Percentiles rank a stretch among this genome's conserved stretches.
phyloP scores from a whole-genome alignment of 2,888 invertebrate genomes.

The Polydrusus pterygomalis region DNA sequence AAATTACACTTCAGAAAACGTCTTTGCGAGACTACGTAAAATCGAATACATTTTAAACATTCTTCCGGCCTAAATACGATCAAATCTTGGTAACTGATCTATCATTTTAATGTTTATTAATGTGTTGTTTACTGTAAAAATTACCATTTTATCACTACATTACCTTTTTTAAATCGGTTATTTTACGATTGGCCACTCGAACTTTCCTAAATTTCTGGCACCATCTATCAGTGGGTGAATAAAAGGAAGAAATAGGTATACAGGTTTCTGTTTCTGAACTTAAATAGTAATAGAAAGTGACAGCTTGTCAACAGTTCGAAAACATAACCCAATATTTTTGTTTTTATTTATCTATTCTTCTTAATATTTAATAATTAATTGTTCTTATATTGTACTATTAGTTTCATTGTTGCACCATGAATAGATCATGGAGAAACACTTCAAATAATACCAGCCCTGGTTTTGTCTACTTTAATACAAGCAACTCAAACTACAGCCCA shows the following conservation, averaged over 20 bases:
- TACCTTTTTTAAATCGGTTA: no score
- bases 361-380: not conserved
- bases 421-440: conserved; percentile 38
- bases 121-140: no score
- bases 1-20: conserved; percentile 6
- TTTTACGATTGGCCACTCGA: not conserved
- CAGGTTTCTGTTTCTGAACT: conserved; percentile 1
- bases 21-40: no score
- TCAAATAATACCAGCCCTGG: conserved; percentile 25
- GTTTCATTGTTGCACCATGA: conserved; percentile 15
- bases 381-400: not conserved
- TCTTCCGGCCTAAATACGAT: no score
- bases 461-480: conserved; percentile 46
- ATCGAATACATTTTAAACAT: no score
- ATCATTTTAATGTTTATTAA: no score
- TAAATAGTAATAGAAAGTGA: no score
- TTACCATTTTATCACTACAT: no score
- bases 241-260: not conserved
- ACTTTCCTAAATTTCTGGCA: not conserved
- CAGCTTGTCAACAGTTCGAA: not conserved
- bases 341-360: not conserved
- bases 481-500: conserved; percentile 13
- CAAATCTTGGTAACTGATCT: no score
- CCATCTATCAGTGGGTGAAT: not conserved
- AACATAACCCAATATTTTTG: conserved; percentile 8